Conservation (phyloP, 2,113 vertebrate genomes). For the Heterotis niloticus region DNA sequence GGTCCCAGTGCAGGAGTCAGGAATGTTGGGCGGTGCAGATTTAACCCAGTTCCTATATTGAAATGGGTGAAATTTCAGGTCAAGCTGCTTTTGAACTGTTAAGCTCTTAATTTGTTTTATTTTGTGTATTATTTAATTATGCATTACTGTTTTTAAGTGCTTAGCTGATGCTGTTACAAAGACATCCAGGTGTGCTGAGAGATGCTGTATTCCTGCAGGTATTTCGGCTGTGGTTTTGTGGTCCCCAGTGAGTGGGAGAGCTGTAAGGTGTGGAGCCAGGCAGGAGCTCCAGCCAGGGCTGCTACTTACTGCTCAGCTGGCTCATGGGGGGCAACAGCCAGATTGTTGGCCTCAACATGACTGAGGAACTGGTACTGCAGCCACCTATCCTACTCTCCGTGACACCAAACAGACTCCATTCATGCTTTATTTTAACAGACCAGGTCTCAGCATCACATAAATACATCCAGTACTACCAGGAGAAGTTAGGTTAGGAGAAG, state of each 20-base stretch:
- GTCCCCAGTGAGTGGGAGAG: conserved; percentile 68
- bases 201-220: conserved; percentile 53
- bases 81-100: too few relatives aligned
- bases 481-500: conserved; percentile 54
- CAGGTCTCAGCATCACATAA: conserved; percentile 50
- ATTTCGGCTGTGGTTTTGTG: conserved; percentile 79
- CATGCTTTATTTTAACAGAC: neutral
- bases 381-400: neutral
- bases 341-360: conserved; percentile 78
- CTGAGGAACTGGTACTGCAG: conserved; percentile 60
- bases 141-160: too few relatives aligned
- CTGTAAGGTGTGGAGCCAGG: conserved; percentile 75
- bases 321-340: conserved; percentile 71
- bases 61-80: too few relatives aligned
- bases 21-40: too few relatives aligned
- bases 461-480: conserved; percentile 59
- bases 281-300: conserved; percentile 76
- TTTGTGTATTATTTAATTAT: too few relatives aligned
- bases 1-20: too few relatives aligned
- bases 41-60: too few relatives aligned
- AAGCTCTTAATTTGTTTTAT: too few relatives aligned
- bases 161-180: too few relatives aligned
- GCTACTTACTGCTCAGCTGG: conserved; percentile 73
- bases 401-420: neutral
- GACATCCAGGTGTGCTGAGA: too few relatives aligned